Conservation (phyloP, 2,888 invertebrate species). For the Tetrapedia diversipes region DNA sequence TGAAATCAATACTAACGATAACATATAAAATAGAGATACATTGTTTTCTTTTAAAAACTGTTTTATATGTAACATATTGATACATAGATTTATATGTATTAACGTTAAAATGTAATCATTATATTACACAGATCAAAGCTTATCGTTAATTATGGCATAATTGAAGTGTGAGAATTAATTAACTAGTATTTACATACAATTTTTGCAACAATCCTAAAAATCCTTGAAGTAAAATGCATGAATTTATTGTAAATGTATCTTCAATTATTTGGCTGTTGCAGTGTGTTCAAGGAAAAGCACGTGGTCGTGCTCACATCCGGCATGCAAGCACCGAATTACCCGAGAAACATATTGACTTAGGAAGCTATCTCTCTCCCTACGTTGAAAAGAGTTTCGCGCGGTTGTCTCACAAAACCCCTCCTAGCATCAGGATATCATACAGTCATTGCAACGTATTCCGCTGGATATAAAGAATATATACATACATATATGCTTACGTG, state of each 20-base stretch:
- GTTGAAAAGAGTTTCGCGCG: slow-evolving; percentile 81
- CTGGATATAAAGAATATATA: no score
- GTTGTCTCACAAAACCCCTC: slow-evolving; percentile 82
- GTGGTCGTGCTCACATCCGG: slow-evolving; percentile 82
- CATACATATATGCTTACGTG: no score
- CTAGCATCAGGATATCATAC: slow-evolving; percentile 77
- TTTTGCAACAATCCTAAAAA: no score
- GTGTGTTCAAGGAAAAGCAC: slow-evolving; percentile 56
- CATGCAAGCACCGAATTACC: slow-evolving; percentile 78
- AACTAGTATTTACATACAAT: not conserved
- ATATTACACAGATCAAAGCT: not conserved
- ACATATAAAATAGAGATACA: not conserved
- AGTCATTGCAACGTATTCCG: slow-evolving; percentile 12
- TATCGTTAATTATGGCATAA: not conserved
- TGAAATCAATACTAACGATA: no score
- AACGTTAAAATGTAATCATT: no score
- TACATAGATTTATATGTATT: no score
- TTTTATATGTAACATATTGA: not conserved
- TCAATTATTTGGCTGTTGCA: not conserved
- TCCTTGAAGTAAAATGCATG: not conserved
- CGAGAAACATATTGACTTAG: slow-evolving; percentile 66
- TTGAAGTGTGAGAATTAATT: not conserved
- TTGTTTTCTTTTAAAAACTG: not conserved
- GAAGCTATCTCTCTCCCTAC: slow-evolving; percentile 65
- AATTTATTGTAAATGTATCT: not conserved